Evolutionary conservation across 2,888 invertebrate species (phyloP), one percentile per base, ranked within the genome.

Genomic region (Drosophila neonasuta): DNA sequence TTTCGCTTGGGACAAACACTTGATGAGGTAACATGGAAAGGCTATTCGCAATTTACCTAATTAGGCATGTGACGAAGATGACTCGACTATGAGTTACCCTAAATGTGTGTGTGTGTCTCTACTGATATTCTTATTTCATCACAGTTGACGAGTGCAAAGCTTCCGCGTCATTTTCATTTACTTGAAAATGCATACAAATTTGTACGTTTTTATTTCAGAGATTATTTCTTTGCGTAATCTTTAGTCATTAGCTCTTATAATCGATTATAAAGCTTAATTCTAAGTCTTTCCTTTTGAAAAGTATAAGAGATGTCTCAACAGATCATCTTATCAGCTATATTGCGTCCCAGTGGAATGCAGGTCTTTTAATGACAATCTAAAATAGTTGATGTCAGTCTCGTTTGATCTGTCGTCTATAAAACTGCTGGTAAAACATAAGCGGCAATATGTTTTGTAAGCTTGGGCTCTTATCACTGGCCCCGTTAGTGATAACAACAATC

Each of bases 401-500:
- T 24, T 60, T 51, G 36, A 69, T 49, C 65, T 20, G 39, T 49
- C 62, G 46, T 32, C 41, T 46, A 10, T 29, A 34, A 36, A 49
- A 49, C 24, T 6, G 39, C 54, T 15, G n/a, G 2, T 34, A n/a
- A 6, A 54, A 34, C n/a, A 15, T 4, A 24, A 3, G 13, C 68
- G 41, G 17, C 11, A 49, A 54, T 11, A 87, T 82, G 82, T 42
- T 48, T 49, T 59, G 29, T 13, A 70, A 59, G 41, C 32, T 30
- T 3, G 10, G 32, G 1, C 8, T 52, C 79, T 78, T 86, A 87
- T 87, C 87, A 36, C 44, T 66, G 42, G 51, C 64, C 7, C 30
- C 56, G 34, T 17, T 86, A 51, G 55, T 73, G 80, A 80, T 86
- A 78, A 49, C 66, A 72, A 49, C 65, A 20, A 36, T 74, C 9